phyloP scores from a whole-genome alignment of 2,113 vertebrate genomes.

The Addax nasomaculatus region DNA sequence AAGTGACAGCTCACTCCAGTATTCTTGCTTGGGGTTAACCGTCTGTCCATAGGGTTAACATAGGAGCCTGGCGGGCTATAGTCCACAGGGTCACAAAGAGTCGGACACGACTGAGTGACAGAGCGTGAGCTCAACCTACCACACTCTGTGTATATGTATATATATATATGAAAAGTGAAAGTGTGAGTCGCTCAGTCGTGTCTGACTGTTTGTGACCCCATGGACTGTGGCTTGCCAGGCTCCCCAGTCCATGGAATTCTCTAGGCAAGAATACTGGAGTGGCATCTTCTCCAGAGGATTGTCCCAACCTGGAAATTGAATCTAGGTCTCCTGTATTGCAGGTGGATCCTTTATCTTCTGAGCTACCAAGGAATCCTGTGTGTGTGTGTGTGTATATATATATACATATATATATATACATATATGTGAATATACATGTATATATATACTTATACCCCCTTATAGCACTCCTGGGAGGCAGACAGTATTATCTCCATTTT shows the following conservation, averaged over 20 bases:
- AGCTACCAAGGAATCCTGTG: neutral
- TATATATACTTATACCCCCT: neutral
- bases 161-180: neutral
- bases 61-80: neutral
- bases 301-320: neutral
- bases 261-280: neutral
- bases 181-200: rapidly evolving
- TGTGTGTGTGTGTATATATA: too few relatives aligned
- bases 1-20: neutral
- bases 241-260: neutral
- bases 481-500: neutral
- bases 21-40: neutral
- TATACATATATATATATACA: rapidly evolving
- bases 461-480: neutral
- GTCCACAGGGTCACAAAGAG: neutral
- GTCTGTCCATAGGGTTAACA: neutral
- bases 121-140: neutral
- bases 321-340: neutral
- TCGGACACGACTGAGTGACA: neutral
- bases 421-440: neutral
- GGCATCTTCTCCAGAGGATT: neutral
- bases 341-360: neutral
- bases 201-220: neutral
- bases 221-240: neutral
- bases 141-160: neutral